Conservation (phyloP, 1,140 invertebrate species). For the Vanessa tameamea region DNA sequence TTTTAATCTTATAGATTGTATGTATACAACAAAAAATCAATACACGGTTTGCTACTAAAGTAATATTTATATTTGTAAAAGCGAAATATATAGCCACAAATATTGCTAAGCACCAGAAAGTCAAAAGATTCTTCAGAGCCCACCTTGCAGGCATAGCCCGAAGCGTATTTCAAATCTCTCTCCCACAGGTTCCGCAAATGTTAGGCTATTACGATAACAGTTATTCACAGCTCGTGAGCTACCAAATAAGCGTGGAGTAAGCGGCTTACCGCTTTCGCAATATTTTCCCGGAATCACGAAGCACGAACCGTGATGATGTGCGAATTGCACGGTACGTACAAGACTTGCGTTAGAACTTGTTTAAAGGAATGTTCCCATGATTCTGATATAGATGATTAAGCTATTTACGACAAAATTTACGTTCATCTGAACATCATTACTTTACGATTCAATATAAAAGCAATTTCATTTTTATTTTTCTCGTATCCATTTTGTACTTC, state of each 20-base stretch:
- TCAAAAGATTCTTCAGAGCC: background rate
- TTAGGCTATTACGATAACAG: constrained; percentile 49
- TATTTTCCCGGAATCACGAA: constrained; percentile 62
- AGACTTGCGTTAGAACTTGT: constrained; percentile 12
- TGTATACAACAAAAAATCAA: background rate
- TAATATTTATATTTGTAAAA: background rate
- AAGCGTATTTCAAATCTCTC: constrained; percentile 12
- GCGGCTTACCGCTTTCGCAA: constrained; percentile 51
- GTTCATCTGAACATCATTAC: background rate
- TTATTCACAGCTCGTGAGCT: constrained; percentile 66
- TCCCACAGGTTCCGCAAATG: constrained; percentile 25
- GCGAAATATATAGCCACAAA: background rate
- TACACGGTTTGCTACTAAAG: background rate
- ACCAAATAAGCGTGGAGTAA: constrained; percentile 60
- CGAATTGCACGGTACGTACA: constrained; percentile 27
- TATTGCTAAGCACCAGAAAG: background rate
- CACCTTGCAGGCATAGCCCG: constrained; percentile 4
- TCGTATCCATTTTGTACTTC: background rate
- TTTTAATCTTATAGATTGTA: background rate
- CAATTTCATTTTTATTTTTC: background rate
- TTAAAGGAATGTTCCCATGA: constrained; percentile 17
- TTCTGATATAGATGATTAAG: background rate
- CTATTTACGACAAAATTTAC: background rate
- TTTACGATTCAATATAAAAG: background rate
- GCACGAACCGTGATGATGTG: constrained; percentile 38